Evolutionary conservation across 2,797 vertebrate genomes (phyloP).

Genomic region (Lycodopsis pacificus): DNA sequence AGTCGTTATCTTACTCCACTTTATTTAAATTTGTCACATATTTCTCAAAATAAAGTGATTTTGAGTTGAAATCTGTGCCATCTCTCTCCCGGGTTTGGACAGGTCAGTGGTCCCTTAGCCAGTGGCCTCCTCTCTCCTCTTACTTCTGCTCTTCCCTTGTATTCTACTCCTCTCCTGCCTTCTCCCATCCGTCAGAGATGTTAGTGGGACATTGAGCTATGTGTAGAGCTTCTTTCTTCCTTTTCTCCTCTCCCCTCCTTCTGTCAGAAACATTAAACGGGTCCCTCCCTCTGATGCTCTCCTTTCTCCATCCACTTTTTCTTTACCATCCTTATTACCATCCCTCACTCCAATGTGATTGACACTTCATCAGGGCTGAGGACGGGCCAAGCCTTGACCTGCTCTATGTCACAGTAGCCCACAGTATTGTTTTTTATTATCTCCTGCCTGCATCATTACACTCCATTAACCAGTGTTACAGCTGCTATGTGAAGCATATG

Average conservation of each 20-base stretch:
- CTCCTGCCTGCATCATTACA: slow-evolving; percentile 6
- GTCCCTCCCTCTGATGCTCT: slow-evolving; percentile 10
- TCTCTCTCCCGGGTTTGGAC: not conserved
- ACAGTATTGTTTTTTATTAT: slow-evolving; percentile 52
- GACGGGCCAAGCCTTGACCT: slow-evolving; percentile 74
- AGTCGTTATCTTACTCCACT: not conserved
- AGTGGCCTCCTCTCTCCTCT: slow-evolving; percentile 5
- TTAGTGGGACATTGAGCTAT: slow-evolving; percentile 37
- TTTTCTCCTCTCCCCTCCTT: slow-evolving; percentile 38
- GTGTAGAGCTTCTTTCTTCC: slow-evolving; percentile 40
- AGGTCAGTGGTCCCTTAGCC: slow-evolving; percentile 17
- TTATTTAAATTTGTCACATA: not conserved
- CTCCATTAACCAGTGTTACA: slow-evolving; percentile 7
- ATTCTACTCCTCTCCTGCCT: not conserved
- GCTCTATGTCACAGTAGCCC: slow-evolving; percentile 29
- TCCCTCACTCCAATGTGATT: slow-evolving; percentile 51
- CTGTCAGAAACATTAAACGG: slow-evolving; percentile 56
- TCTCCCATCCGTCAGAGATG: slow-evolving; percentile 23
- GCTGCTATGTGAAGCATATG: slow-evolving; percentile 31
- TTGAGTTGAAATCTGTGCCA: slow-evolving; percentile 1
- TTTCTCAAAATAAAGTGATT: not conserved
- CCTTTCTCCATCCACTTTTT: slow-evolving; percentile 21
- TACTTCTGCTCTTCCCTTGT: slow-evolving; percentile 12
- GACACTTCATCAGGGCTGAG: slow-evolving; percentile 65
- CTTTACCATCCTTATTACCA: slow-evolving; percentile 24